Evolutionary conservation across 1,140 invertebrate species (phyloP).

Genomic region (Hycleus phaleratus): DNA sequence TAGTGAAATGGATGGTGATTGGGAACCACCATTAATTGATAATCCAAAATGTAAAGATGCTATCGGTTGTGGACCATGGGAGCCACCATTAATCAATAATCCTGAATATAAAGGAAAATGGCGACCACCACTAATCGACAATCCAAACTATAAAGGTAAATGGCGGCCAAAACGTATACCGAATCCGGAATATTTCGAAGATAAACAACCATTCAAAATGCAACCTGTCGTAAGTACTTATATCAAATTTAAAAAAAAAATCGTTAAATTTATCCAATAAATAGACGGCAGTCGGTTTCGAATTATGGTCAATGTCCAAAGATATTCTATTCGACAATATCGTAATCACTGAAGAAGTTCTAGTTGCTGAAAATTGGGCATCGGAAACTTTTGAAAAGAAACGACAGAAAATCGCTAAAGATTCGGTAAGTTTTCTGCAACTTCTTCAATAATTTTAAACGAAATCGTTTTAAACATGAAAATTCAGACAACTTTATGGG

Average conservation of each 20-base stretch:
- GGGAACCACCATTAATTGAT: conserved; percentile 89
- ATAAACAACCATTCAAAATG: conserved; percentile 86
- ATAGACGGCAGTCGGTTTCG: conserved; percentile 86
- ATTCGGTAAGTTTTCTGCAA: conserved; percentile 57
- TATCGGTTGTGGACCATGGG: conserved; percentile 89
- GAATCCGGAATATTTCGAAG: conserved; percentile 91
- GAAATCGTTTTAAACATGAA: neutral
- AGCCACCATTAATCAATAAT: conserved; percentile 78
- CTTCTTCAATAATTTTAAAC: neutral
- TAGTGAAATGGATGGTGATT: conserved; percentile 95
- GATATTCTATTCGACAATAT: conserved; percentile 94
- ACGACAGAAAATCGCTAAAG: conserved; percentile 65
- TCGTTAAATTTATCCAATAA: too few species aligned
- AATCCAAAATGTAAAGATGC: conserved; percentile 68
- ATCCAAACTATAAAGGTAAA: conserved; percentile 92
- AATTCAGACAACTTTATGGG: conserved; percentile 59
- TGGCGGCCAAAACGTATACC: conserved; percentile 81
- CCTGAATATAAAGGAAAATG: conserved; percentile 90
- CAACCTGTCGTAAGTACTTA: conserved; percentile 75
- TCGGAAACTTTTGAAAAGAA: conserved; percentile 81
- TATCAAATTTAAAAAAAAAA: too few species aligned
- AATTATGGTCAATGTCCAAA: conserved; percentile 97
- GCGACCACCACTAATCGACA: conserved; percentile 82
- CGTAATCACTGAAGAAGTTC: conserved; percentile 78
- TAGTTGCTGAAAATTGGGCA: conserved; percentile 75